Conservation (phyloP, 2,888 invertebrate genomes). For the Acronicta leporina region DNA sequence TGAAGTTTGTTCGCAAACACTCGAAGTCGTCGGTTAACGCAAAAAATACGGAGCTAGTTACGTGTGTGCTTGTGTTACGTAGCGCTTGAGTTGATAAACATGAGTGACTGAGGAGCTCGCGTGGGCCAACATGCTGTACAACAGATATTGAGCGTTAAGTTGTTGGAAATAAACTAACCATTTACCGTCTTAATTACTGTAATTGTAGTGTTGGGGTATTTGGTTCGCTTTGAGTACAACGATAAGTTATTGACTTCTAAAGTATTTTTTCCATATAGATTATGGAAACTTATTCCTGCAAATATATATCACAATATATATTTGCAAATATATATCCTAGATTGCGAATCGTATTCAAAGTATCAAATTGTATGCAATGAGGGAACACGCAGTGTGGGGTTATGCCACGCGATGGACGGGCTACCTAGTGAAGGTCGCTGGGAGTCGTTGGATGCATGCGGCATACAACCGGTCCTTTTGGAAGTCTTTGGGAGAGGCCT, state of each 20-base stretch:
- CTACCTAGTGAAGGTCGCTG: too few species aligned
- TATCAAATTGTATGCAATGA: too few species aligned
- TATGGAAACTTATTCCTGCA: too few species aligned
- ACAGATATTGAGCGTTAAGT: conserved; percentile 2
- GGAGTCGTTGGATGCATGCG: too few species aligned
- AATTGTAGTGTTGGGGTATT: not conserved
- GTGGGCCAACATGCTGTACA: conserved; percentile 30
- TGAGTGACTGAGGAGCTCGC: conserved; percentile 26
- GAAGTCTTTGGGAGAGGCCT: too few species aligned
- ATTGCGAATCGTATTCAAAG: too few species aligned
- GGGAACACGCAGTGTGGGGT: too few species aligned
- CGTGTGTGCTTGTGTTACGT: conserved; percentile 29
- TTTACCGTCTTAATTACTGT: conserved; percentile 29
- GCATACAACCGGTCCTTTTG: too few species aligned
- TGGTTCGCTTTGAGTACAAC: not conserved
- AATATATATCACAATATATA: too few species aligned
- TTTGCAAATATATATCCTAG: too few species aligned
- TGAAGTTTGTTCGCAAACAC: conserved; percentile 82
- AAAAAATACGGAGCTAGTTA: conserved; percentile 52
- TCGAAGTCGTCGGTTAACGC: conserved; percentile 57
- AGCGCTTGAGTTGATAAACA: conserved; percentile 48
- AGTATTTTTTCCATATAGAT: too few species aligned
- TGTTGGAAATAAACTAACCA: conserved; percentile 27
- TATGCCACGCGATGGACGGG: too few species aligned
- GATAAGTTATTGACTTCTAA: not conserved